Evolutionary conservation across 2,797 vertebrate genomes (phyloP).

Genomic region (Poecilia wingei): DNA sequence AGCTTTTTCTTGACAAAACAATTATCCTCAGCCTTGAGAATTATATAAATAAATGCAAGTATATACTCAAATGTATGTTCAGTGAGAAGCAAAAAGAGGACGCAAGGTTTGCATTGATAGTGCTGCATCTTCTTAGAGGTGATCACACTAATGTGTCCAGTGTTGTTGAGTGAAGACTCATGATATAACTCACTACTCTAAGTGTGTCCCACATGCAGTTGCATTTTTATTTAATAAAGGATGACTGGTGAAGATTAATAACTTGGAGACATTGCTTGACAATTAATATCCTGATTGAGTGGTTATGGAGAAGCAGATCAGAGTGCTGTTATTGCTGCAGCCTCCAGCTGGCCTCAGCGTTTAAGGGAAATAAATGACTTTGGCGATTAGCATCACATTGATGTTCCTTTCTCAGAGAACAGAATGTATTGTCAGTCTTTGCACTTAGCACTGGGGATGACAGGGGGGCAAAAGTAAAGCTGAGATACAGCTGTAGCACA

Average conservation of each 20-base stretch:
- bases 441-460: slow-evolving; percentile 42
- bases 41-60: slow-evolving; percentile 30
- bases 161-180: slow-evolving; percentile 49
- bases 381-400: slow-evolving; percentile 71
- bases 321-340: slow-evolving; percentile 61
- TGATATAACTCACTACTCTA: slow-evolving; percentile 41
- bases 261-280: slow-evolving; percentile 60
- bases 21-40: slow-evolving; percentile 1
- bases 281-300: slow-evolving; percentile 79
- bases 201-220: slow-evolving; percentile 62
- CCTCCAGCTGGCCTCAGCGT: slow-evolving; percentile 65
- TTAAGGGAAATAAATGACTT: slow-evolving; percentile 74
- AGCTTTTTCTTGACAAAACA: slow-evolving; percentile 8
- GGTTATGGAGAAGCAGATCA: slow-evolving; percentile 58
- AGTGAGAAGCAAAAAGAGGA: slow-evolving; percentile 10
- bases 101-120: slow-evolving; percentile 35
- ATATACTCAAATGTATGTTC: neutral
- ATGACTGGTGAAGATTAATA: slow-evolving; percentile 74
- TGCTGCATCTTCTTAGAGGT: slow-evolving; percentile 23
- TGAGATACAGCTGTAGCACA: slow-evolving; percentile 49
- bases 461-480: slow-evolving; percentile 45
- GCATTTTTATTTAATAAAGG: slow-evolving; percentile 76
- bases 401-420: slow-evolving; percentile 55
- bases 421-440: slow-evolving; percentile 64
- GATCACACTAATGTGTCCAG: slow-evolving; percentile 41